Conservation (phyloP, 2,888 invertebrate genomes). For the Aethes cnicana region DNA sequence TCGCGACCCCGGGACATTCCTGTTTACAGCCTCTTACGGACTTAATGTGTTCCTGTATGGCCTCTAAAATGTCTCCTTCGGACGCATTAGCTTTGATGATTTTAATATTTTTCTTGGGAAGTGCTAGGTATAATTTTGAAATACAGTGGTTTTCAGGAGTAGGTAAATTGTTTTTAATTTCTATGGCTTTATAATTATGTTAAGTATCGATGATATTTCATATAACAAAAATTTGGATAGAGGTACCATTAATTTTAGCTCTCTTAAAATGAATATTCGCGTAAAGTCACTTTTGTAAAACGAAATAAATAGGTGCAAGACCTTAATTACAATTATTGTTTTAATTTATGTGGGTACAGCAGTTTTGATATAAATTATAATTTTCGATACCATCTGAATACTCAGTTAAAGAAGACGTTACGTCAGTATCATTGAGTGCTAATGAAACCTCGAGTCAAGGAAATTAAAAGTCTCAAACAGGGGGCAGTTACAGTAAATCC, state of each 20-base stretch:
- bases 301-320: too few species aligned
- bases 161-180: too few species aligned
- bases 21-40: constrained; percentile 59
- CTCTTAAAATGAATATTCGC: too few species aligned
- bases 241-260: too few species aligned
- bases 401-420: constrained; percentile 4
- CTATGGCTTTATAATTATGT: too few species aligned
- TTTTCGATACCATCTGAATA: constrained; percentile 16
- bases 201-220: too few species aligned
- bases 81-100: constrained; percentile 17
- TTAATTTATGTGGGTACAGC: too few species aligned
- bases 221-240: too few species aligned
- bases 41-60: constrained; percentile 54
- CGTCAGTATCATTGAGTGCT: constrained; percentile 35
- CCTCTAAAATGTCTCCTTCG: constrained; percentile 39
- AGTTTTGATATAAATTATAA: constrained; percentile 6
- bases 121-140: background rate
- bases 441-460: constrained; percentile 64
- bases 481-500: constrained; percentile 79
- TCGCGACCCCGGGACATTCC: constrained; percentile 59
- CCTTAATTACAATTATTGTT: too few species aligned
- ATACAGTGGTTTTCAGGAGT: too few species aligned
- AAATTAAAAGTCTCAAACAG: constrained; percentile 80
- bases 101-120: constrained; percentile 19
- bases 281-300: too few species aligned